Percentiles rank a stretch among this genome's conserved stretches.
Evolutionary conservation across 2,888 invertebrate species (phyloP).

Genomic region (Cerceris rybyensis): DNA sequence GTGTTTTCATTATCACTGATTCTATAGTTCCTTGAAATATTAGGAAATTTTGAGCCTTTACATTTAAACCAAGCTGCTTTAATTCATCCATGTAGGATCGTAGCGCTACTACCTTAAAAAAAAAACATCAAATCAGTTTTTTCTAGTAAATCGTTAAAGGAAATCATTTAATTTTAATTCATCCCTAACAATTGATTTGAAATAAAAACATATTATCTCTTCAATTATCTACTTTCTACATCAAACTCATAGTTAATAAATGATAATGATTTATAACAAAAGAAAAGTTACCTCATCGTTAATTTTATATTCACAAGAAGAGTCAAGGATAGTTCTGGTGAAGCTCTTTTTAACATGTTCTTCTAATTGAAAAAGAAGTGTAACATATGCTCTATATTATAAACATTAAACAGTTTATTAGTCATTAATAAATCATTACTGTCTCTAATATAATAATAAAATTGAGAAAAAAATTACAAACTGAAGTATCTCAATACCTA

Average conservation of each 20-base stretch:
- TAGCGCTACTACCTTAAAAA: constrained; percentile 20
- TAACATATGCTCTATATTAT: constrained; percentile 89
- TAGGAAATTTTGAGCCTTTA: constrained; percentile 98
- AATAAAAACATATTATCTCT: too few relatives aligned
- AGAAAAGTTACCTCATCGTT: constrained; percentile 87
- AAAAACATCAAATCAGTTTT: too few relatives aligned
- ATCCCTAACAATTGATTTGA: too few relatives aligned
- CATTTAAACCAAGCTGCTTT: constrained; percentile 92
- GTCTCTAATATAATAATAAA: constrained; percentile 9
- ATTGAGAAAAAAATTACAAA: background rate
- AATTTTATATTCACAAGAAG: constrained; percentile 94
- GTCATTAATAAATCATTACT: background rate
- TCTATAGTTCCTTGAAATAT: constrained; percentile 99
- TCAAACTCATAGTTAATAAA: background rate
- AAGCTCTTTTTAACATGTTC: constrained; percentile 90
- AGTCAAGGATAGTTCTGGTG: constrained; percentile 91
- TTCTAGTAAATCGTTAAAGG: too few relatives aligned
- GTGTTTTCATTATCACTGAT: constrained; percentile 98
- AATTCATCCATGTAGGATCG: constrained; percentile 38
- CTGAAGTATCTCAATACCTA: constrained; percentile 81
- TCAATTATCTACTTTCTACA: too few relatives aligned
- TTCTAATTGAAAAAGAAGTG: constrained; percentile 92
- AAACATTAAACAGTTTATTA: background rate
- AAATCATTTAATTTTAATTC: too few relatives aligned
- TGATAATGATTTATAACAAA: background rate